phyloP scores from a whole-genome alignment of 1,140 invertebrate genomes.

The Mactra quadrangularis region DNA sequence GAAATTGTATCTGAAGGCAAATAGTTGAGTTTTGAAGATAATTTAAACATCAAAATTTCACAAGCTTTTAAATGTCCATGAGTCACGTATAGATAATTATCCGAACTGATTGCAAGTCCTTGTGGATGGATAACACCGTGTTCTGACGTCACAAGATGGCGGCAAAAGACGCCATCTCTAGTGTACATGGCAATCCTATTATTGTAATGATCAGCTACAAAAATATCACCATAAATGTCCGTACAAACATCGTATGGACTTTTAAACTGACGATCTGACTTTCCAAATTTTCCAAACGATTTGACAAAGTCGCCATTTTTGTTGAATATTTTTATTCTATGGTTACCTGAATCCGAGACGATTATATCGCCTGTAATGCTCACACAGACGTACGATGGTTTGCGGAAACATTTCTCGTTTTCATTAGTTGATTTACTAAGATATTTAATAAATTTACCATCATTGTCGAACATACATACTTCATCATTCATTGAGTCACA shows the following conservation, averaged over 20 bases:
- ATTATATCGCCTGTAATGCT: slow-evolving; percentile 68
- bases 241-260: slow-evolving; percentile 95
- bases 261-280: slow-evolving; percentile 90
- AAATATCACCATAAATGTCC: slow-evolving; percentile 90
- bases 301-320: slow-evolving; percentile 72
- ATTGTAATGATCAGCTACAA: slow-evolving; percentile 95
- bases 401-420: slow-evolving; percentile 46
- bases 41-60: slow-evolving; percentile 55
- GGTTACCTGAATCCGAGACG: slow-evolving; percentile 74
- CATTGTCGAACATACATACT: slow-evolving; percentile 50
- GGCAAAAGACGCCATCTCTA: slow-evolving; percentile 64
- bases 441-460: slow-evolving; percentile 40
- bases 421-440: not conserved
- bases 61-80: slow-evolving; percentile 66
- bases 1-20: not conserved
- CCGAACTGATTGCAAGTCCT: slow-evolving; percentile 63
- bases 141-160: slow-evolving; percentile 68
- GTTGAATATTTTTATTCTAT: slow-evolving; percentile 74
- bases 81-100: slow-evolving; percentile 58
- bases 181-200: slow-evolving; percentile 86
- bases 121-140: slow-evolving; percentile 70
- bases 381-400: slow-evolving; percentile 67
- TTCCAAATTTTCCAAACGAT: slow-evolving; percentile 90
- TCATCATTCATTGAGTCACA: slow-evolving; percentile 54
- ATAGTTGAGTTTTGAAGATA: not conserved